Evolutionary conservation across 1,140 invertebrate genomes (phyloP).

Genomic region (Eciton burchellii): DNA sequence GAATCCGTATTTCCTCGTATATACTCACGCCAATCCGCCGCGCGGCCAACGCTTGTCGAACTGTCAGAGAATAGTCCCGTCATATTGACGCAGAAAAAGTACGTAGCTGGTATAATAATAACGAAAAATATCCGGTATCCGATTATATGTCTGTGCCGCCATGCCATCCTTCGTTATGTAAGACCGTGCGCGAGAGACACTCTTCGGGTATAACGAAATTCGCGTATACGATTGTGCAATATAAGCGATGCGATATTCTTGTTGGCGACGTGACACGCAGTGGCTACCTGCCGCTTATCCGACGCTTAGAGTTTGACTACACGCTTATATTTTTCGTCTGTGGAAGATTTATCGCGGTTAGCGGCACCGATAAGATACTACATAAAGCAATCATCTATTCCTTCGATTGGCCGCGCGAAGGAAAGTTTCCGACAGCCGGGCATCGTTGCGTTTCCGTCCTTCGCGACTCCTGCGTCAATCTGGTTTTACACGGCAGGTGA

Average conservation of each 20-base stretch:
- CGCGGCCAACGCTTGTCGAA: not conserved
- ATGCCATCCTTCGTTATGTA: slow-evolving; percentile 73
- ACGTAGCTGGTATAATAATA: slow-evolving; percentile 78
- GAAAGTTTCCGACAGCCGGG: slow-evolving; percentile 61
- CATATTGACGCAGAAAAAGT: slow-evolving; percentile 74
- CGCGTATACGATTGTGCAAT: not conserved
- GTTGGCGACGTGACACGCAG: slow-evolving; percentile 19
- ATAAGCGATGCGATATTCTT: not conserved
- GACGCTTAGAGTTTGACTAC: slow-evolving; percentile 66
- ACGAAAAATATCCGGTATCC: slow-evolving; percentile 78
- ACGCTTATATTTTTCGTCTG: slow-evolving; percentile 73
- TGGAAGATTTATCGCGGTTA: slow-evolving; percentile 69
- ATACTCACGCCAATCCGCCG: slow-evolving; percentile 70
- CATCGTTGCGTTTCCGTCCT: not conserved
- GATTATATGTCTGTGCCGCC: slow-evolving; percentile 74
- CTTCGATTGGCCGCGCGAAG: slow-evolving; percentile 56
- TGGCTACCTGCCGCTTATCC: slow-evolving; percentile 61
- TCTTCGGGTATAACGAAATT: slow-evolving; percentile 5
- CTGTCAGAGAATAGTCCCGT: slow-evolving; percentile 64
- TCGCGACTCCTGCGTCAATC: not conserved
- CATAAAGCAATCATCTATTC: slow-evolving; percentile 50
- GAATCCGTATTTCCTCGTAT: slow-evolving; percentile 1
- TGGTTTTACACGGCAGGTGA: not conserved
- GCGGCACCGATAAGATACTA: slow-evolving; percentile 73
- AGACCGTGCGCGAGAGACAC: not conserved